A percentile compares a stretch with the other conserved stretches of the same genome.
Conservation (phyloP, 1,140 invertebrate genomes). For the Trachymyrmex cornetzi region DNA sequence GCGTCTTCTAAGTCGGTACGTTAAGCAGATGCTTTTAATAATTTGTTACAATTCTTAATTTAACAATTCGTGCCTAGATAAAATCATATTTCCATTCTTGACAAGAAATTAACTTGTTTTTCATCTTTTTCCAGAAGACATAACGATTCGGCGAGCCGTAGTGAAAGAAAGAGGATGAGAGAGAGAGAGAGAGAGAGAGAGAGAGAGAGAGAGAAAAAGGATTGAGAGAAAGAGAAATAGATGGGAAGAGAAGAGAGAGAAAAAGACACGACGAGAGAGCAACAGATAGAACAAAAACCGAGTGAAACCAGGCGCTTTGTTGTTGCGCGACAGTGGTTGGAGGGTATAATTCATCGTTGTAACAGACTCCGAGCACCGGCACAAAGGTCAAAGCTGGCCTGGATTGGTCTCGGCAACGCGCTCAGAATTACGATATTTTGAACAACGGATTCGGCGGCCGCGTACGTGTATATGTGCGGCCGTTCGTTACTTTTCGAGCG, state of each 20-base stretch:
- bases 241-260: background rate
- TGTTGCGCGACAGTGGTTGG: slow-evolving; percentile 81
- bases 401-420: slow-evolving; percentile 69
- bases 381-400: slow-evolving; percentile 81
- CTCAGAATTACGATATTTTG: slow-evolving; percentile 78
- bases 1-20: background rate
- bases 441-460: slow-evolving; percentile 69
- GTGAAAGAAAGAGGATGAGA: background rate
- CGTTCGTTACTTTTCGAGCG: slow-evolving; percentile 72
- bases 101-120: slow-evolving; percentile 67
- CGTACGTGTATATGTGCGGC: slow-evolving; percentile 34
- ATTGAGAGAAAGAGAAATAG: background rate
- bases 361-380: slow-evolving; percentile 77
- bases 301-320: slow-evolving; percentile 75
- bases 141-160: slow-evolving; percentile 56
- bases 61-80: background rate
- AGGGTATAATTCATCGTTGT: slow-evolving; percentile 80
- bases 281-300: slow-evolving; percentile 68
- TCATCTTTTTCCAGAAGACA: slow-evolving; percentile 39
- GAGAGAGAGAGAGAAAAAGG: background rate
- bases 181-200: background rate
- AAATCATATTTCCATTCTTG: background rate
- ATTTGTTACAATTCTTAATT: background rate
- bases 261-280: slow-evolving; percentile 25
- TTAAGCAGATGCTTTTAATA: slow-evolving; percentile 19